phyloP scores from a whole-genome alignment of 37 sponge, comb jelly and placozoan genomes.

The Geodia barretti region DNA sequence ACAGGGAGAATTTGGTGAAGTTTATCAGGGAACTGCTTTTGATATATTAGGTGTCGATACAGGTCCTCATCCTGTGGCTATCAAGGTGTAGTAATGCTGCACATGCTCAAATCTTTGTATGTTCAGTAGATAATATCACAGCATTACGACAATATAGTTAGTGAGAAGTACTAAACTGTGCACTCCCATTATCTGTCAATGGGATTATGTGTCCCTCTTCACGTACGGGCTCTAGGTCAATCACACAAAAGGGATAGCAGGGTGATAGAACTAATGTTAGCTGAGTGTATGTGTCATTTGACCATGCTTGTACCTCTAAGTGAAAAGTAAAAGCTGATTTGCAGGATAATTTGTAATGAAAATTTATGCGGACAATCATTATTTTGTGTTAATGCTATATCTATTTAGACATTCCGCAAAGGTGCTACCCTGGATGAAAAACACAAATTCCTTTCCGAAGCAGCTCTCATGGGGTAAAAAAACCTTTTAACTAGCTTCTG shows the following conservation, averaged over 20 bases:
- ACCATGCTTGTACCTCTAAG: too few relatives aligned
- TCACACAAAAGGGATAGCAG: neutral
- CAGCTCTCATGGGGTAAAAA: conserved; percentile 77
- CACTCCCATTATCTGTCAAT: neutral
- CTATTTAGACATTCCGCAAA: conserved; percentile 58
- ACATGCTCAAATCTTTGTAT: neutral
- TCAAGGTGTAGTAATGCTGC: conserved; percentile 41
- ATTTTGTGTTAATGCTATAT: neutral
- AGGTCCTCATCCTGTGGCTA: conserved; percentile 71
- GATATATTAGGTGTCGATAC: conserved; percentile 53
- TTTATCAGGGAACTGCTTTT: conserved; percentile 60
- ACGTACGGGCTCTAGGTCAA: neutral
- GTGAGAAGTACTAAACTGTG: neutral
- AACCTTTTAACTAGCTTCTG: too few relatives aligned
- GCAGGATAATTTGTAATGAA: too few relatives aligned
- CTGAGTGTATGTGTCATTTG: too few relatives aligned
- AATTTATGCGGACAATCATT: neutral
- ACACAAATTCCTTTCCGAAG: conserved; percentile 76
- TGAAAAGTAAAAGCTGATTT: too few relatives aligned
- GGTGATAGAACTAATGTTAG: neutral
- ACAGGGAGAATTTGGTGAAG: conserved; percentile 84
- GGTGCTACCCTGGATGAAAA: conserved; percentile 62
- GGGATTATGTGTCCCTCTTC: neutral
- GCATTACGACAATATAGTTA: neutral
- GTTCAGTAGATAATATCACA: too few relatives aligned